Percentiles rank a stretch among this genome's conserved stretches.
phyloP scores from a whole-genome alignment of 1,140 invertebrate species.

The Cydia splendana region DNA sequence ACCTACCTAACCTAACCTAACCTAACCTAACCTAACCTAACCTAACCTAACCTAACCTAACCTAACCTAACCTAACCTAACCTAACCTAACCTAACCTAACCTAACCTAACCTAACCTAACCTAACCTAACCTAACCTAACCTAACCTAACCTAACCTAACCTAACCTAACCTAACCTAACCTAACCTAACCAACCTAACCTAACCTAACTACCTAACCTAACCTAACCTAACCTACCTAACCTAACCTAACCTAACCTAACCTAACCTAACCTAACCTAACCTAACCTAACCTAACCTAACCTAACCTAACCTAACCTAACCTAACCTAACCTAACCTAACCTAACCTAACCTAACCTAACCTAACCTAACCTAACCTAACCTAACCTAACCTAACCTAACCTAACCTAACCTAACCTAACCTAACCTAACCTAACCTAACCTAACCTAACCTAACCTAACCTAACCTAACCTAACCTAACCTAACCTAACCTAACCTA shows the following conservation, averaged over 20 bases:
- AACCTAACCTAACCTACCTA: slow-evolving; percentile 44
- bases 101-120: slow-evolving; percentile 45
- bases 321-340: slow-evolving; percentile 35
- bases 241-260: slow-evolving; percentile 58
- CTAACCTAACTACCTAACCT: slow-evolving; percentile 52
- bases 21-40: slow-evolving; percentile 38
- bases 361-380: slow-evolving; percentile 40
- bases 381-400: slow-evolving; percentile 49
- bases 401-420: slow-evolving; percentile 58
- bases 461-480: slow-evolving; percentile 61
- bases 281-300: slow-evolving; percentile 40
- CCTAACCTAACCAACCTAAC: slow-evolving; percentile 60
- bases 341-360: slow-evolving; percentile 35
- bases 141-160: slow-evolving; percentile 45
- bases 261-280: slow-evolving; percentile 41
- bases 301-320: slow-evolving; percentile 40
- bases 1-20: slow-evolving; percentile 42
- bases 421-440: slow-evolving; percentile 56
- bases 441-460: slow-evolving; percentile 60
- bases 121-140: slow-evolving; percentile 36
- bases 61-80: slow-evolving; percentile 40
- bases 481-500: slow-evolving; percentile 58
- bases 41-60: slow-evolving; percentile 35
- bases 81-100: slow-evolving; percentile 33
- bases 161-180: slow-evolving; percentile 46